A percentile compares a stretch with the other conserved stretches of the same genome.
Conservation (phyloP, 1,140 invertebrate species). For the Goniozus legneri region DNA sequence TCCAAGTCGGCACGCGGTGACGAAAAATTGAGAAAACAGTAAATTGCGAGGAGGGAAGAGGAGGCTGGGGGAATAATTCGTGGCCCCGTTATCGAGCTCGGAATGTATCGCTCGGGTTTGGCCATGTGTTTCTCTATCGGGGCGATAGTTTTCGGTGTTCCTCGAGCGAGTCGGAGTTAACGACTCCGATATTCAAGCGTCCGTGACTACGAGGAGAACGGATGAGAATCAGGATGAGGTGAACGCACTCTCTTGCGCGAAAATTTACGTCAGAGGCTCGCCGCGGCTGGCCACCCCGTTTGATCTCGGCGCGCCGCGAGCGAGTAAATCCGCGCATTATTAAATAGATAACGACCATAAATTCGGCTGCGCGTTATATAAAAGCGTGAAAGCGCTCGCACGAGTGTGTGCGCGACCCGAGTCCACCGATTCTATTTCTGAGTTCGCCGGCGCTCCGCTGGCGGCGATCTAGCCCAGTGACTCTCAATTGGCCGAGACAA, state of each 20-base stretch:
- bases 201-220: slow-evolving; percentile 13
- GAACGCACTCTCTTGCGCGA: slow-evolving; percentile 22
- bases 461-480: slow-evolving; percentile 27
- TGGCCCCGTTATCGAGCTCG: too few relatives aligned
- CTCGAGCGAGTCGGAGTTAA: slow-evolving; percentile 14
- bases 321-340: slow-evolving; percentile 29
- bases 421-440: slow-evolving; percentile 39
- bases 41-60: neutral
- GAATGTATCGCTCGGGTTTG: too few relatives aligned
- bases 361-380: slow-evolving; percentile 37
- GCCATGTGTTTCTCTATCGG: slow-evolving; percentile 11
- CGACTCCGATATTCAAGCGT: slow-evolving; percentile 10
- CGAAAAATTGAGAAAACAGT: slow-evolving; percentile 13
- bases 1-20: slow-evolving; percentile 7
- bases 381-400: slow-evolving; percentile 34
- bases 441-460: slow-evolving; percentile 22
- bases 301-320: slow-evolving; percentile 26
- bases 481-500: too few relatives aligned
- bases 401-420: too few relatives aligned
- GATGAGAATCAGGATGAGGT: slow-evolving; percentile 20
- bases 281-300: slow-evolving; percentile 12
- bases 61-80: too few relatives aligned
- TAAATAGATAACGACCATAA: slow-evolving; percentile 39
- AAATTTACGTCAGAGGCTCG: slow-evolving; percentile 18
- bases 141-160: slow-evolving; percentile 13